Evolutionary conservation across 2,113 vertebrate genomes (phyloP), one percentile per base, ranked within the genome.

Genomic region (Prolemur simus): DNA sequence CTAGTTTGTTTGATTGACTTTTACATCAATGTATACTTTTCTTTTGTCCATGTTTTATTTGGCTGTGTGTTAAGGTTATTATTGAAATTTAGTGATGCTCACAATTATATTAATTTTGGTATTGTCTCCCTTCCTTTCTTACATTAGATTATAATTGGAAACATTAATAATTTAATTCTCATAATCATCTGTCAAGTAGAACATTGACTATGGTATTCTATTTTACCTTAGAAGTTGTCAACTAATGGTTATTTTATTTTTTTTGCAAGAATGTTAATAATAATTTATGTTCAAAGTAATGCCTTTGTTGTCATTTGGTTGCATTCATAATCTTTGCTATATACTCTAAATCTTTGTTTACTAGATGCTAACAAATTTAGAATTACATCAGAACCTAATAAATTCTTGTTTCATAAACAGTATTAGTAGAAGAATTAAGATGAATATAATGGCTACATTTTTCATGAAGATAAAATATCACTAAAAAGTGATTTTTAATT

Each of bases 1-100:
- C 25, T 47, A 84, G 63, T 69, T 95, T 71, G 84, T 47, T 96
- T 87, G 63, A 23, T 73, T 89, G 34, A 54, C 58, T 88, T 87
- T 96, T 89, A 66, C 5, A 64, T 74, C 90, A 93, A 84, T 89
- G 20, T 5, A 42, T 90, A 21, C 17, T 91, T 97, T 91, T 78
- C 23, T 14, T 94, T 91, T 94, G 64, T 74, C 18, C 37, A 23
- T 54, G 2, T 64, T 82, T 96, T 87, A 69, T 54, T 94, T 95
- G 32, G 45, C 45, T 42, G 25, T 76, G 9, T 52, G 64, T 80
- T 93, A 91, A 95, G 37, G 25, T 56, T 95, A 74, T 47, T 89
- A 56, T 15, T 77, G 42, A 96, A 86, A 63, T 96, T 90, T 23
- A 90, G 2, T 92, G 92, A 54, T 85, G 45, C 81, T 81, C 23